Conservation (phyloP, 2,888 invertebrate genomes). For the Caenorhabditis becei region DNA sequence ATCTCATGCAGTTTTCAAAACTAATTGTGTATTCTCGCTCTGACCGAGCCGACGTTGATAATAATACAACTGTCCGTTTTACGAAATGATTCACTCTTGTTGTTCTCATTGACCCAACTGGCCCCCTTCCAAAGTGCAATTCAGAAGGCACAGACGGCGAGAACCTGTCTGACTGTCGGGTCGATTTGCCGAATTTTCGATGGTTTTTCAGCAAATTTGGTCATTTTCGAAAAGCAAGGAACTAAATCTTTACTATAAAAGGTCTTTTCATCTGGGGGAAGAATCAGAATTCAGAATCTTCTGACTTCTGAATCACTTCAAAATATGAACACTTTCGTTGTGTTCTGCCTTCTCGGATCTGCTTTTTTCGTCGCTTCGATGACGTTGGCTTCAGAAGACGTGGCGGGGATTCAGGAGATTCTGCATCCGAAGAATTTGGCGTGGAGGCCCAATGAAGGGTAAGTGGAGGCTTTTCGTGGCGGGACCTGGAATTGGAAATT, state of each 20-base stretch:
- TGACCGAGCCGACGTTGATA: too few relatives aligned
- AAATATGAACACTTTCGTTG: constrained; percentile 2
- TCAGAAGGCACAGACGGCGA: not conserved
- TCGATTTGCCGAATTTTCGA: constrained; percentile 15
- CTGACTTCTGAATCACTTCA: not conserved
- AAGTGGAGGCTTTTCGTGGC: not conserved
- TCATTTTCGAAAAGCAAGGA: not conserved
- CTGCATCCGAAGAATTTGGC: constrained; percentile 49
- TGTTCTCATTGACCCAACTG: not conserved
- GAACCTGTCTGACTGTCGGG: not conserved
- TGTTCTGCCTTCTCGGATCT: not conserved
- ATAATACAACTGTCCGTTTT: too few relatives aligned
- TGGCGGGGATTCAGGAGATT: not conserved
- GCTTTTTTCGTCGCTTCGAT: not conserved
- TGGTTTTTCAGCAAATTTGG: constrained; percentile 12
- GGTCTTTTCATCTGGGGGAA: not conserved
- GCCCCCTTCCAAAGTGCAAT: not conserved
- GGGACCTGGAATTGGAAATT: too few relatives aligned
- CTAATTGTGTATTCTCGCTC: too few relatives aligned
- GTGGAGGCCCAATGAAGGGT: constrained; percentile 48
- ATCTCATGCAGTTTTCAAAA: too few relatives aligned
- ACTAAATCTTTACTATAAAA: not conserved
- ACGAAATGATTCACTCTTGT: not conserved
- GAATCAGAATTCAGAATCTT: too few relatives aligned
- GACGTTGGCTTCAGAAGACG: not conserved